Conservation (phyloP, 2,113 vertebrate species). For the Otolemur garnettii region DNA sequence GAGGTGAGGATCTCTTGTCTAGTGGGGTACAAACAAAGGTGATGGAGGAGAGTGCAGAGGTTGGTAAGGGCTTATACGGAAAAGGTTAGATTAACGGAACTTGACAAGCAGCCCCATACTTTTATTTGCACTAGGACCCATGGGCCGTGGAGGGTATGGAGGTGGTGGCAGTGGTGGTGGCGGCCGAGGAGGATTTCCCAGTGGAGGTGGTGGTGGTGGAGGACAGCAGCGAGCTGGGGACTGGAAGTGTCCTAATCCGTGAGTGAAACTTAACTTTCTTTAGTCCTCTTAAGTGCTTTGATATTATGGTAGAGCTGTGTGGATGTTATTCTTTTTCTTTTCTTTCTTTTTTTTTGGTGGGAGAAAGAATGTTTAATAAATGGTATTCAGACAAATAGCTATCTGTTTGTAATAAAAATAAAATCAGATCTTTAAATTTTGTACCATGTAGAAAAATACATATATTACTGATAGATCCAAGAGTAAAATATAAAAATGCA, state of each 20-base stretch:
- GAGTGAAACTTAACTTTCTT: constrained; percentile 79
- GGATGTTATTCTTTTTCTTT: too few species aligned
- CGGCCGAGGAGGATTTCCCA: constrained; percentile 85
- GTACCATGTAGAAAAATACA: constrained; percentile 84
- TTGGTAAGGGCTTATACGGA: neutral
- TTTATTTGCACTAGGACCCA: constrained; percentile 81
- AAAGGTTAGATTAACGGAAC: too few species aligned
- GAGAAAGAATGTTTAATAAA: constrained; percentile 81
- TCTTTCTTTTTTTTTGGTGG: neutral
- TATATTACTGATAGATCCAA: constrained; percentile 80
- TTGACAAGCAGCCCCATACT: neutral
- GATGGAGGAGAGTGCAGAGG: neutral
- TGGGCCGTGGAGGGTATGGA: constrained; percentile 92
- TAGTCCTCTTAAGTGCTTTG: neutral
- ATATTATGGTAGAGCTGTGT: neutral
- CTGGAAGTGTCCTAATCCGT: constrained; percentile 95
- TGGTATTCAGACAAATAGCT: constrained; percentile 77
- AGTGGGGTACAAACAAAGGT: neutral
- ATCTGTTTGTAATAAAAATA: constrained; percentile 82
- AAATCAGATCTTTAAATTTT: constrained; percentile 80
- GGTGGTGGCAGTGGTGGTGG: constrained; percentile 87
- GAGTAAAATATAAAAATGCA: constrained; percentile 79
- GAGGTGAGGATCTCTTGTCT: constrained; percentile 83
- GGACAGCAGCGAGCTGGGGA: constrained; percentile 93
- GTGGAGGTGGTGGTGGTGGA: constrained; percentile 87